A percentile compares a stretch with the other conserved stretches of the same genome.
Evolutionary conservation across 2,888 invertebrate species (phyloP).

Genomic region (Noctua janthina): DNA sequence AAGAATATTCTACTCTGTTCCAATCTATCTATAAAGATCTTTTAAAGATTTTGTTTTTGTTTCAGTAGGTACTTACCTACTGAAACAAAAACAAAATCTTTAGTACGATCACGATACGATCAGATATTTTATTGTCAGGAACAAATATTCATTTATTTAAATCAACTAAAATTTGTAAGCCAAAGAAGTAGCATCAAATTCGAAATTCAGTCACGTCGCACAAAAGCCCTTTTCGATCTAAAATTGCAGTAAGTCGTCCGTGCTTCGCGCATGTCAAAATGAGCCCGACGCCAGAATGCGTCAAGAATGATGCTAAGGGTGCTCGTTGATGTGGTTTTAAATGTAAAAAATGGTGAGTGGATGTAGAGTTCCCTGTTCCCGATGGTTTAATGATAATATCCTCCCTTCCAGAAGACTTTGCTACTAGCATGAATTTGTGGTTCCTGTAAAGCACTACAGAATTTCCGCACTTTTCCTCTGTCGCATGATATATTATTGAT

Average conservation of each 20-base stretch:
- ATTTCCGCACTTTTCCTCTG: constrained; percentile 57
- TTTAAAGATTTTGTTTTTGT: constrained; percentile 1
- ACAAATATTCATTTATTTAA: neutral
- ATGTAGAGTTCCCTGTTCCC: constrained; percentile 74
- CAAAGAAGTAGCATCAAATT: constrained; percentile 50
- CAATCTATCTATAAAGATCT: neutral
- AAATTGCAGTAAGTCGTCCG: constrained; percentile 57
- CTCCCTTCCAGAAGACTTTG: constrained; percentile 45
- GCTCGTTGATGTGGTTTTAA: constrained; percentile 68
- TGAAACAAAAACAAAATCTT: too few relatives aligned
- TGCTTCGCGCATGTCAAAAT: constrained; percentile 81
- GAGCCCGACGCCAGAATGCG: constrained; percentile 78
- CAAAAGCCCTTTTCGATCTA: constrained; percentile 70
- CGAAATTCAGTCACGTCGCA: constrained; percentile 44
- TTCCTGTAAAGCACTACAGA: constrained; percentile 63
- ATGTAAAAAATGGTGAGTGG: constrained; percentile 78
- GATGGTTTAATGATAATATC: constrained; percentile 48
- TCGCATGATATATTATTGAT: constrained; percentile 69
- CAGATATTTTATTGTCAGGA: neutral
- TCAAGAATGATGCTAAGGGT: constrained; percentile 78
- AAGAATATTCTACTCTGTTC: neutral
- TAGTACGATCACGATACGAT: neutral
- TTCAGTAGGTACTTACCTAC: neutral
- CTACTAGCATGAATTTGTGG: constrained; percentile 67
- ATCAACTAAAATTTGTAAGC: neutral